A percentile compares a stretch with the other conserved stretches of the same genome.
Conservation (phyloP, 2,113 vertebrate genomes). For the Maccullochella peelii region DNA sequence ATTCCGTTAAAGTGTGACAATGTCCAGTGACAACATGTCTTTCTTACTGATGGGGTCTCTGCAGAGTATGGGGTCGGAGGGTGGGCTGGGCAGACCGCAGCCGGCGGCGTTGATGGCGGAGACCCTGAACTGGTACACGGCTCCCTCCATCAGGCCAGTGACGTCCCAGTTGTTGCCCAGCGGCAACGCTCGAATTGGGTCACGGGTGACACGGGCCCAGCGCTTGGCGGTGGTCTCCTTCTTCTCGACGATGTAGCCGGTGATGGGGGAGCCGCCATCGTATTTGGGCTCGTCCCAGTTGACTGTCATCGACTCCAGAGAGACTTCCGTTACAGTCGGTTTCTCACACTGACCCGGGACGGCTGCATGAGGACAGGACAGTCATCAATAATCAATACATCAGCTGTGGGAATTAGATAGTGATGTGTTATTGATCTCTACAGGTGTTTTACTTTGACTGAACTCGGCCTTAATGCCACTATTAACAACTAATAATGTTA, state of each 20-base stretch:
- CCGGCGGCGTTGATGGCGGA: slow-evolving; percentile 95
- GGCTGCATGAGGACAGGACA: slow-evolving; percentile 80
- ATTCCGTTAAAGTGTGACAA: neutral
- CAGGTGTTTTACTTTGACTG: neutral
- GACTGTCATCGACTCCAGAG: slow-evolving; percentile 93
- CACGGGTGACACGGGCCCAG: slow-evolving; percentile 92
- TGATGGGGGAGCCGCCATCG: slow-evolving; percentile 95
- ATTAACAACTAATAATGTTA: too few species aligned
- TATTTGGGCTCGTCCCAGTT: slow-evolving; percentile 98
- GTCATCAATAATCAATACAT: neutral
- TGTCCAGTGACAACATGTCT: neutral
- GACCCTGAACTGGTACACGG: slow-evolving; percentile 95
- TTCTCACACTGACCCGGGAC: slow-evolving; percentile 97
- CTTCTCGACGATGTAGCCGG: slow-evolving; percentile 94
- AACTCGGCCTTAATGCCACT: too few species aligned
- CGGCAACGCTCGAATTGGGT: slow-evolving; percentile 92
- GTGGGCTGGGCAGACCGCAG: slow-evolving; percentile 92
- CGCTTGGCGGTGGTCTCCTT: slow-evolving; percentile 96
- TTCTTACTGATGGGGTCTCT: slow-evolving; percentile 94
- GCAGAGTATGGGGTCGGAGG: slow-evolving; percentile 91
- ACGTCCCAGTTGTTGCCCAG: slow-evolving; percentile 93
- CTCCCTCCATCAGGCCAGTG: slow-evolving; percentile 91
- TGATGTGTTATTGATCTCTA: neutral
- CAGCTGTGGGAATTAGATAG: neutral
- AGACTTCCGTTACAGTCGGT: slow-evolving; percentile 92